phyloP scores from a whole-genome alignment of 1,140 invertebrate genomes.

The Hypothenemus hampei region DNA sequence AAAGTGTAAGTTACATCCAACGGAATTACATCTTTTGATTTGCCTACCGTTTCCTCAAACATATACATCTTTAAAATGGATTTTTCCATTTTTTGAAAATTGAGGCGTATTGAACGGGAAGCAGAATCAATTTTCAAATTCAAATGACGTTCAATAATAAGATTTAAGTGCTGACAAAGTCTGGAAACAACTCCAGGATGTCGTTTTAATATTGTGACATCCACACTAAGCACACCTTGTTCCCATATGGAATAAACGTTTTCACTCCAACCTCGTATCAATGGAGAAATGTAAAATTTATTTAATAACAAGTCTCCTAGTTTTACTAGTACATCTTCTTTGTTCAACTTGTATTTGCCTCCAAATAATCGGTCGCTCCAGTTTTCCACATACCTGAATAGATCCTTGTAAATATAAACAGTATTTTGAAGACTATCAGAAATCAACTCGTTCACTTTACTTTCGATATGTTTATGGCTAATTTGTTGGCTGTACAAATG shows the following conservation, averaged over 20 bases:
- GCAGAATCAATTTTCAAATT: slow-evolving; percentile 13
- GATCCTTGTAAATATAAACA: slow-evolving; percentile 4
- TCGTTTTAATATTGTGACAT: slow-evolving; percentile 10
- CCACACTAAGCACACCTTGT: slow-evolving; percentile 7
- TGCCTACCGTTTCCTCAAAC: slow-evolving; percentile 18
- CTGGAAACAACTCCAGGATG: slow-evolving; percentile 15
- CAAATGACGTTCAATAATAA: slow-evolving; percentile 5
- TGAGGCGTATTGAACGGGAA: slow-evolving; percentile 1
- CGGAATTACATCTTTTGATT: slow-evolving; percentile 3
- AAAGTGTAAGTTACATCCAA: slow-evolving; percentile 10
- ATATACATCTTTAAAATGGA: slow-evolving; percentile 22
- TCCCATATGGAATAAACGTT: slow-evolving; percentile 12
- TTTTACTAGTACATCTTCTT: slow-evolving; percentile 25
- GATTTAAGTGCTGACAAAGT: slow-evolving; percentile 16
- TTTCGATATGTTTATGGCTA: slow-evolving; percentile 6
- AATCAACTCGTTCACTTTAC: slow-evolving; percentile 4
- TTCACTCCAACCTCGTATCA: not conserved
- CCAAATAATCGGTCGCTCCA: slow-evolving; percentile 16
- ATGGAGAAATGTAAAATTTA: not conserved
- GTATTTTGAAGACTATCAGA: not conserved
- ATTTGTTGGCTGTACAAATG: slow-evolving; percentile 19
- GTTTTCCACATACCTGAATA: slow-evolving; percentile 13
- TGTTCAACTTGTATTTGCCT: slow-evolving; percentile 22
- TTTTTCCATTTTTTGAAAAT: not conserved
- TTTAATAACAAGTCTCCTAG: slow-evolving; percentile 10